These are phyloP conservation scores for Panopea generosa DNA, from an alignment of 2,888 invertebrate genomes.

Conservation along the genomic window DNA sequence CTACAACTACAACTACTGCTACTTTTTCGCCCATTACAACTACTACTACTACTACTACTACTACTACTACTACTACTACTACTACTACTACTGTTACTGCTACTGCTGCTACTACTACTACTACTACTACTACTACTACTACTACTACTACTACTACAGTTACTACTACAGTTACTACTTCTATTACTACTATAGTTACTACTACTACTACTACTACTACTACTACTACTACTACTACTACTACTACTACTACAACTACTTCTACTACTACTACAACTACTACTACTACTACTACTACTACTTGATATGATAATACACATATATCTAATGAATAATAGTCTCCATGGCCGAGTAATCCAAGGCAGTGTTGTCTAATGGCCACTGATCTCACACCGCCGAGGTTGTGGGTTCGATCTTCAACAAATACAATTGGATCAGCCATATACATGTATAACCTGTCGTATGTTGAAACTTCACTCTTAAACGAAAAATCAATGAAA, in stretches of 20 bases:
- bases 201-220: background rate
- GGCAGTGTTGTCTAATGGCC: too few species aligned
- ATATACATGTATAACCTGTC: too few species aligned
- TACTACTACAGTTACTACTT: too few species aligned
- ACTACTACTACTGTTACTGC: constrained; percentile 19
- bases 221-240: background rate
- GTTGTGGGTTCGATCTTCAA: too few species aligned
- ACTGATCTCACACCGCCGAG: too few species aligned
- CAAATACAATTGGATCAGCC: too few species aligned
- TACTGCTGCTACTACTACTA: background rate
- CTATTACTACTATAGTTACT: background rate
- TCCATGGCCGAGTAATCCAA: too few species aligned
- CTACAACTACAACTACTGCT: constrained; percentile 46
- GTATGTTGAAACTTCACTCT: too few species aligned
- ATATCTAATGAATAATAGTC: too few species aligned
- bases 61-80: constrained; percentile 49
- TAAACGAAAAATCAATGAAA: too few species aligned
- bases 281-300: background rate
- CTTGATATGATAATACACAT: too few species aligned
- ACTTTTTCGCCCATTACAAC: constrained; percentile 41
- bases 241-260: background rate
- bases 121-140: constrained; percentile 13
- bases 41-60: constrained; percentile 49
- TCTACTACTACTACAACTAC: background rate
- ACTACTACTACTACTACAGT: constrained; percentile 6